These are phyloP conservation scores for Piaya cayana DNA, from an alignment of 2,113 vertebrate species.

Conservation along the genomic window DNA sequence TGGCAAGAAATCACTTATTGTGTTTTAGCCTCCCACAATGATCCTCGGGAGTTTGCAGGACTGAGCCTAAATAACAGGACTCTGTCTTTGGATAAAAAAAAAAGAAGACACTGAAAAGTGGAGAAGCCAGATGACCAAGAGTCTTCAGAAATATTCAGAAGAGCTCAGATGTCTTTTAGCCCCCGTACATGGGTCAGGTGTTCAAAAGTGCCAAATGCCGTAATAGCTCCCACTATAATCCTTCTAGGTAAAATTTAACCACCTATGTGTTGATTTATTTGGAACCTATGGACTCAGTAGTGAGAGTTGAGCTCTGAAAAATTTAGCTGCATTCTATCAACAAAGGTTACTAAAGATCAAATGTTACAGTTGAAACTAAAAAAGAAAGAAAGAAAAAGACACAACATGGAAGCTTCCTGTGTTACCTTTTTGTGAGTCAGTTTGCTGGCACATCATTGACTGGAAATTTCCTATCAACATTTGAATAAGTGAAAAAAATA, in stretches of 20 bases:
- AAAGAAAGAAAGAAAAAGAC: not conserved
- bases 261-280: not conserved
- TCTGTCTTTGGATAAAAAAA: not conserved
- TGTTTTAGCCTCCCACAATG: not conserved
- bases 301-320: not conserved
- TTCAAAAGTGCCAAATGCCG: not conserved
- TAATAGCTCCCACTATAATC: not conserved
- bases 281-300: not conserved
- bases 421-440: not conserved
- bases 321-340: not conserved
- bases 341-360: not conserved
- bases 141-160: slow-evolving; percentile 11
- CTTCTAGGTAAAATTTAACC: not conserved
- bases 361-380: not conserved
- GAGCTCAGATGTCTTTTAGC: not conserved
- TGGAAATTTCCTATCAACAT: not conserved
- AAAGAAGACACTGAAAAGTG: not conserved
- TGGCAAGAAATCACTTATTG: slow-evolving; percentile 12
- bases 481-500: not conserved
- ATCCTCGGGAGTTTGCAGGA: not conserved
- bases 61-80: not conserved
- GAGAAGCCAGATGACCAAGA: not conserved
- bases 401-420: not conserved
- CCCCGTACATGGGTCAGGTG: not conserved
- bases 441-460: not conserved